Conservation (phyloP, 2,888 invertebrate species). For the Macrosiphum euphorbiae region DNA sequence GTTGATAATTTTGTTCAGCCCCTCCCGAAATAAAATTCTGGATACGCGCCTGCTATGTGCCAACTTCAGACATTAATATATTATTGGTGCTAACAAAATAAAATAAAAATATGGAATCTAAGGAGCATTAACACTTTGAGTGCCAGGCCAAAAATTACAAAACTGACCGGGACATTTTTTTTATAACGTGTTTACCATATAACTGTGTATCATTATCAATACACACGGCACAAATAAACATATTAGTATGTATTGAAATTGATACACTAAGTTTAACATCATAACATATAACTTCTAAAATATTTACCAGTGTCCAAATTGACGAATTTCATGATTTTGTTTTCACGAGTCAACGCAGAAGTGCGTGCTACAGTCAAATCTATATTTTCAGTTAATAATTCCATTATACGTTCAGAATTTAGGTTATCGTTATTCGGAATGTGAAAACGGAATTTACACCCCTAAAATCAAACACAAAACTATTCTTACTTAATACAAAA, state of each 20-base stretch:
- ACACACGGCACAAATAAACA: no score
- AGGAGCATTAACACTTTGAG: no score
- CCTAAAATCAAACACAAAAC: not conserved
- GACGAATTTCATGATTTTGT: not conserved
- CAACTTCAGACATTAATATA: not conserved
- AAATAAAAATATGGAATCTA: not conserved
- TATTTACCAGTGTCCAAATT: slow-evolving; percentile 7
- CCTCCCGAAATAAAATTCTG: no score
- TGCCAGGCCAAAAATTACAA: no score
- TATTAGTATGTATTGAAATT: no score
- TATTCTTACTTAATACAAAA: not conserved
- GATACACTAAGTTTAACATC: not conserved
- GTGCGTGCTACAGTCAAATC: not conserved
- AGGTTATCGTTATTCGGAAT: not conserved
- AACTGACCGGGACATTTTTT: no score
- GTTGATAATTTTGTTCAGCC: no score
- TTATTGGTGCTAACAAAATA: not conserved
- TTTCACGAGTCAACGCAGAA: not conserved
- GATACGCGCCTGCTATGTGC: no score
- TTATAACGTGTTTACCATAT: no score
- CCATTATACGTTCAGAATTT: not conserved
- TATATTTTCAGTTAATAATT: not conserved
- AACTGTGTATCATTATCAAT: no score
- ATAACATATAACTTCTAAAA: no score
- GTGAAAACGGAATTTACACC: slow-evolving; percentile 38